Evolutionary conservation across 2,888 invertebrate species (phyloP), one percentile per base, ranked within the genome.

Genomic region (Melanotus villosus): DNA sequence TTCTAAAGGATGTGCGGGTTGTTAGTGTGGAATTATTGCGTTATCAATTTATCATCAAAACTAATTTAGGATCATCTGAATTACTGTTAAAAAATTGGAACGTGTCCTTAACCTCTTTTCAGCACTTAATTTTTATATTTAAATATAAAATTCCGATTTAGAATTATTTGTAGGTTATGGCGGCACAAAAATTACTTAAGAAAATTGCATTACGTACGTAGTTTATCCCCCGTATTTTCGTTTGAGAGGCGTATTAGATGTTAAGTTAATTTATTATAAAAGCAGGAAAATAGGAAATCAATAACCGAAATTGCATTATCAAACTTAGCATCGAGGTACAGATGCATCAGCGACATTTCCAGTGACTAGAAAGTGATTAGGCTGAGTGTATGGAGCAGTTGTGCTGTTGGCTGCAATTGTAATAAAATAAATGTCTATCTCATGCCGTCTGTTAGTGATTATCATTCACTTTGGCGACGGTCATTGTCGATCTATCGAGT

Each of bases 341-440:
- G 70, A 70, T 70, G 70, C 70, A 67, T 70, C 66, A 56, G 62
- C 56, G 70, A 65, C 65, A 50, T 23, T 68, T 57, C 57, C 62
- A 56, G 45, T 57, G 65, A 70, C 47, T 71, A 65, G 68, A 68
- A 71, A 68, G 71, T 71, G 71, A 71, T 71, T 71, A 71, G 68
- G 65, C 57, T 65, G 65, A 71, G 71, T 68, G 71, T 68, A 47
- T 76, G 79, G 75, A 79, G 80, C 81, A 81, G 80, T 80, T 81
- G 81, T 79, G 79, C 78, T 76, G 47, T 72, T 60, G 76, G 65
- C 74, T 76, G 78, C 78, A 78, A 81, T 79, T 76, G 80, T 78
- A 80, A 81, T 81, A 81, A 81, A 81, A 81, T 81, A 81, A 81
- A 82, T 80, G 82, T 80, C 78, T 76, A 77, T 80, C 81, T 79